phyloP scores from a whole-genome alignment of 2,888 invertebrate species.

The Dysmachus trigonus region DNA sequence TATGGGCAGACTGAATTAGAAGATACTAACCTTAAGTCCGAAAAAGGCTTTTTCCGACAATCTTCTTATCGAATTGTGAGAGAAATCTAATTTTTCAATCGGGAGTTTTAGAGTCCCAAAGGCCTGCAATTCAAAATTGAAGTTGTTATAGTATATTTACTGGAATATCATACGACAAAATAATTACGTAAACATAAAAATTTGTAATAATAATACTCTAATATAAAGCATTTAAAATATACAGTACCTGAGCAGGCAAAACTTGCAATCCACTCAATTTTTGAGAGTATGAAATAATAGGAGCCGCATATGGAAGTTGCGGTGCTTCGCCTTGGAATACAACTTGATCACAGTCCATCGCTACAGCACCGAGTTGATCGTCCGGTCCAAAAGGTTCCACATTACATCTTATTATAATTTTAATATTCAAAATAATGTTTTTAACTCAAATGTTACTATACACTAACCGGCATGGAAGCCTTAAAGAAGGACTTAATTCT shows the following conservation, averaged over 20 bases:
- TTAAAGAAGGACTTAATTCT: slow-evolving; percentile 78
- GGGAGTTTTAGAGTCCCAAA: slow-evolving; percentile 78
- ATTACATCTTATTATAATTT: slow-evolving; percentile 64
- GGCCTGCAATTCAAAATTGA: slow-evolving; percentile 59
- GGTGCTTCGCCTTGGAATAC: slow-evolving; percentile 84
- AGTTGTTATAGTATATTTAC: background rate
- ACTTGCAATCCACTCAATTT: slow-evolving; percentile 82
- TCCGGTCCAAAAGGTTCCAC: slow-evolving; percentile 66
- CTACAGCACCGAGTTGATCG: slow-evolving; percentile 68
- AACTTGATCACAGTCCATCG: slow-evolving; percentile 84
- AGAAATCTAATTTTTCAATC: slow-evolving; percentile 80
- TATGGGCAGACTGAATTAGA: background rate
- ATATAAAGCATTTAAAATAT: background rate
- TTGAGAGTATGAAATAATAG: slow-evolving; percentile 82
- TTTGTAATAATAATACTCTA: background rate
- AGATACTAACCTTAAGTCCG: slow-evolving; percentile 66
- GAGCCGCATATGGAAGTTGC: slow-evolving; percentile 79
- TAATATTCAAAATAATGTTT: background rate
- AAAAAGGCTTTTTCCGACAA: slow-evolving; percentile 79
- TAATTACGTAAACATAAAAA: background rate
- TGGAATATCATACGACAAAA: background rate
- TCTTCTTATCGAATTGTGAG: slow-evolving; percentile 81
- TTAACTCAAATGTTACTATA: background rate
- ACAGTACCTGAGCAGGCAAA: slow-evolving; percentile 76
- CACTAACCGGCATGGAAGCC: slow-evolving; percentile 75